phyloP scores from a whole-genome alignment of 2,797 vertebrate genomes.

The Lepidocolaptes lacrymiger region DNA sequence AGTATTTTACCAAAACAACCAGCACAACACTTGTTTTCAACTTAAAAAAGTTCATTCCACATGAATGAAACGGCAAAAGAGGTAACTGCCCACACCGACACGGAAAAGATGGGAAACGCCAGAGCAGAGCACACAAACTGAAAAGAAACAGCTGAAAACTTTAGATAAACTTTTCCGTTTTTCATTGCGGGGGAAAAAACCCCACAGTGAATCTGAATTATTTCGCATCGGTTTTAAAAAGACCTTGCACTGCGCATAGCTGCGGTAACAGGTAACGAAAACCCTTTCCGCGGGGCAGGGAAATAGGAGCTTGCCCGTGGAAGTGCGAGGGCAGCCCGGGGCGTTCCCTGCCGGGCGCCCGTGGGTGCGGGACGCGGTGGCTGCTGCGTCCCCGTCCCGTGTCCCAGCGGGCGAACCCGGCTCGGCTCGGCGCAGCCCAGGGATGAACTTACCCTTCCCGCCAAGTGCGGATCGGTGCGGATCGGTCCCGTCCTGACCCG shows the following conservation, averaged over 20 bases:
- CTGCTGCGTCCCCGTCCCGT: neutral
- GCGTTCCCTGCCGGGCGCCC: no score
- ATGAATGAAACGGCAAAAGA: fast-evolving
- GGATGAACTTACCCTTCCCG: neutral
- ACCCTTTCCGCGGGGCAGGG: neutral
- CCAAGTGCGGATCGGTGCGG: neutral
- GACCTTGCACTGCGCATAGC: no score
- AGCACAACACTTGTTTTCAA: neutral
- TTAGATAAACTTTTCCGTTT: neutral
- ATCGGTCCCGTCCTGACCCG: neutral
- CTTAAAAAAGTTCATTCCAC: neutral
- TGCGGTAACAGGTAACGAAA: neutral
- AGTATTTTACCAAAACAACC: neutral
- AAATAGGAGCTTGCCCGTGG: fast-evolving
- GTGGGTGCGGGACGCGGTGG: no score
- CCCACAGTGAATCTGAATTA: fast-evolving
- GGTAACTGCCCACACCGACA: neutral
- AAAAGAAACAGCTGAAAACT: neutral
- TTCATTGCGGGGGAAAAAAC: fast-evolving
- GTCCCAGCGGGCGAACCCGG: neutral
- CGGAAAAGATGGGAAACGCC: neutral
- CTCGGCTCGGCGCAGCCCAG: neutral
- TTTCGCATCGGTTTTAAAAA: neutral
- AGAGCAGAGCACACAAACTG: neutral
- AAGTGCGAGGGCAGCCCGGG: neutral